Percentiles rank a stretch among this genome's conserved stretches.
Evolutionary conservation across 2,888 invertebrate species (phyloP).

Genomic region (Drosophila pseudotakahashii): DNA sequence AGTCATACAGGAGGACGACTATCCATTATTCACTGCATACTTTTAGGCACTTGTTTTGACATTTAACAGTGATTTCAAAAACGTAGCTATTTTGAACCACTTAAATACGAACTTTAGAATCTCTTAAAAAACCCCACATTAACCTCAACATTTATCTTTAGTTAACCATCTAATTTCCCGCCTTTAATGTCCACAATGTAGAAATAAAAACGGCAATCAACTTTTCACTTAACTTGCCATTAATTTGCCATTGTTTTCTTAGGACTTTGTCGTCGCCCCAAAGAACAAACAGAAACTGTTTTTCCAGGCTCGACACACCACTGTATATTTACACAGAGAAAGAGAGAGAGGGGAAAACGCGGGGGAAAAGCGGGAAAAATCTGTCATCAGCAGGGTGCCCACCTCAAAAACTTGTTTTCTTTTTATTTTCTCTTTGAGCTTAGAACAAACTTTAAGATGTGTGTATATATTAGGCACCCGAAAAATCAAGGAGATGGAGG

Average conservation of each 20-base stretch:
- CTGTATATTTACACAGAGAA: neutral
- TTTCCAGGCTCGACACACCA: constrained; percentile 17
- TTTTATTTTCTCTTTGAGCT: constrained; percentile 12
- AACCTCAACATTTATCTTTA: constrained; percentile 1
- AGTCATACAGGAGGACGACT: no score
- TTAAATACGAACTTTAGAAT: neutral
- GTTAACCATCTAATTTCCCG: constrained; percentile 2
- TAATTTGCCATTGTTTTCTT: constrained; percentile 44
- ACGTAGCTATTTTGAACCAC: no score
- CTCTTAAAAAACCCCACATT: neutral
- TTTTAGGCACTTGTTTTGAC: no score
- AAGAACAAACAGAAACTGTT: constrained; percentile 40
- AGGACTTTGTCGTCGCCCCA: constrained; percentile 29
- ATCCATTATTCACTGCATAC: no score
- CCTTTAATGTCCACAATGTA: constrained; percentile 2
- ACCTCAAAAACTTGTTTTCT: constrained; percentile 13
- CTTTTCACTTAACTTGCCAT: constrained; percentile 46
- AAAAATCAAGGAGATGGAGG: neutral
- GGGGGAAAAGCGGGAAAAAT: constrained; percentile 17
- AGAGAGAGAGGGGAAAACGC: neutral
- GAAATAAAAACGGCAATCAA: constrained; percentile 22
- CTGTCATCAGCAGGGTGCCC: constrained; percentile 42
- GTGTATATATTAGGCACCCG: neutral
- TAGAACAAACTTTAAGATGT: constrained; percentile 23
- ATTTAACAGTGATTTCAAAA: no score